Evolutionary conservation across 2,797 vertebrate genomes (phyloP).

Genomic region (Poeciliopsis presidionis): DNA sequence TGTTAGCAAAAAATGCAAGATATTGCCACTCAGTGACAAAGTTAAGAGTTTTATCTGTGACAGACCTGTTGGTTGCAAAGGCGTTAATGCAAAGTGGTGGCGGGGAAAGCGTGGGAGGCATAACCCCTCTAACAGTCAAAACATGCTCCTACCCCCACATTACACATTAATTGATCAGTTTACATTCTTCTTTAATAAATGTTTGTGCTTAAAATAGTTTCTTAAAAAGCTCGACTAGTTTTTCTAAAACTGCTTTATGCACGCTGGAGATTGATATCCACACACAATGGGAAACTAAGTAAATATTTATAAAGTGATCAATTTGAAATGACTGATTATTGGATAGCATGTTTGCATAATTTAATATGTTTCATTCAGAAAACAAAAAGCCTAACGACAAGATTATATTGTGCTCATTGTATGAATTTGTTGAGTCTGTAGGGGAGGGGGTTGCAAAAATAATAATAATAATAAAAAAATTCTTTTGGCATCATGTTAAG

Average conservation of each 20-base stretch:
- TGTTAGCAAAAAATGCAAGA: constrained; percentile 21
- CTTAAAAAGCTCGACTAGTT: background rate
- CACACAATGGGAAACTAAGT: background rate
- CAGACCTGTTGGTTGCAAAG: background rate
- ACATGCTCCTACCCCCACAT: background rate
- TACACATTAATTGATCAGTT: background rate
- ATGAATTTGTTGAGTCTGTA: background rate
- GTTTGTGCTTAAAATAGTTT: background rate
- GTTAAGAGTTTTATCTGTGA: background rate
- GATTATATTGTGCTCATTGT: background rate
- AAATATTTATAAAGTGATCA: background rate
- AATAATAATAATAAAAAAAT: background rate
- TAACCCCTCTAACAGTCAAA: background rate
- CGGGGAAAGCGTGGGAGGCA: background rate
- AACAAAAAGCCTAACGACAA: background rate
- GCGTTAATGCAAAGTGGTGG: background rate
- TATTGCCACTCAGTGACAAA: background rate
- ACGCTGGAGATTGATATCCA: background rate
- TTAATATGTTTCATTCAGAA: background rate
- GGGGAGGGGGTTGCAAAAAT: background rate
- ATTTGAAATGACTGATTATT: background rate
- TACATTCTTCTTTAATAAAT: background rate
- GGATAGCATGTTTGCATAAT: background rate
- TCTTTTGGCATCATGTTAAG: background rate
- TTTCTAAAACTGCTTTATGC: background rate